Percentiles rank a stretch among this genome's conserved stretches.
Conservation (phyloP, 2,888 invertebrate species). For the Heliconius aoede region DNA sequence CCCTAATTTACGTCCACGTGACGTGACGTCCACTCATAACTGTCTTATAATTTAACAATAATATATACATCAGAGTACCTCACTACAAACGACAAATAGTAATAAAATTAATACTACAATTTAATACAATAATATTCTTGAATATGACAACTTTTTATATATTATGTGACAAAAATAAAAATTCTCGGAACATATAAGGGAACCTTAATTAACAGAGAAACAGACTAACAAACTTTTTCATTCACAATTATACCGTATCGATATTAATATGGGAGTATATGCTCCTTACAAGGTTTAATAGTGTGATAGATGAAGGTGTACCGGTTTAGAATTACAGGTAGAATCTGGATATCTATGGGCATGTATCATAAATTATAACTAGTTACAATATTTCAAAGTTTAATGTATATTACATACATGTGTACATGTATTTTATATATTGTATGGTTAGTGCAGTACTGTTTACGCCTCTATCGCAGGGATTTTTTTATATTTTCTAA, state of each 20-base stretch:
- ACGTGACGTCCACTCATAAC: too few species aligned
- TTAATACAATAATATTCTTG: neutral
- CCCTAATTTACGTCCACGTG: too few species aligned
- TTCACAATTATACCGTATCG: conserved; percentile 36
- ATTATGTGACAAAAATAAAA: neutral
- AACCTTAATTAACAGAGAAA: conserved; percentile 39
- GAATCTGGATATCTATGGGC: conserved; percentile 24
- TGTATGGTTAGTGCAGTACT: too few species aligned
- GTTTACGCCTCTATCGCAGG: too few species aligned
- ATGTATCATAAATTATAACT: conserved; percentile 15
- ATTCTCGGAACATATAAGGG: conserved; percentile 34
- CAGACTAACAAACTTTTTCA: conserved; percentile 44
- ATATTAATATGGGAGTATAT: conserved; percentile 39
- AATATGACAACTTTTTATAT: conserved; percentile 14
- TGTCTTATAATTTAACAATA: neutral
- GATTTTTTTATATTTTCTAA: too few species aligned
- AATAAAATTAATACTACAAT: neutral
- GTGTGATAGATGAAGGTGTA: conserved; percentile 37
- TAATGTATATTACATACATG: neutral
- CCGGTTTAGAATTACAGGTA: conserved; percentile 10
- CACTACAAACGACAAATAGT: neutral
- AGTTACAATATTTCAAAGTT: conserved; percentile 7
- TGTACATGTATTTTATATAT: neutral
- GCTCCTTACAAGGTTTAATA: conserved; percentile 38
- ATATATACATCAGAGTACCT: neutral